Conservation (phyloP, 2,888 invertebrate genomes). For the Anthrax anthrax region DNA sequence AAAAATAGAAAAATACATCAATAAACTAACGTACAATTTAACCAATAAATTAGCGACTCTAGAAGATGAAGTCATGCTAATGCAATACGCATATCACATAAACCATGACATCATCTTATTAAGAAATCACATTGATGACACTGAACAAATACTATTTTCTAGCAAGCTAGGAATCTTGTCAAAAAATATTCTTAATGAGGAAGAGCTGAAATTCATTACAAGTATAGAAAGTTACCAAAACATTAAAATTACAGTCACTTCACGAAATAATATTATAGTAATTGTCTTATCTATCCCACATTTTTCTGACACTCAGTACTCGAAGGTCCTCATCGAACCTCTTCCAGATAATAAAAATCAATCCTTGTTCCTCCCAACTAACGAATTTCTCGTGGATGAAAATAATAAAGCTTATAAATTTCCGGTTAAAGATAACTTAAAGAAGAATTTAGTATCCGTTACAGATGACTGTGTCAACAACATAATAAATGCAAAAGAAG, state of each 20-base stretch:
- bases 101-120: background rate
- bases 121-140: conserved; percentile 4
- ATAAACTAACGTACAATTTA: too few species aligned
- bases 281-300: conserved; percentile 5
- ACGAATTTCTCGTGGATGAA: background rate
- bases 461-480: background rate
- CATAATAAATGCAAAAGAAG: background rate
- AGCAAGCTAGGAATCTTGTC: conserved; percentile 7
- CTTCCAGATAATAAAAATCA: background rate
- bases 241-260: conserved; percentile 5
- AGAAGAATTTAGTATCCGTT: too few species aligned
- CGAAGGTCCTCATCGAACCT: background rate
- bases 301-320: background rate
- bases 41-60: too few species aligned
- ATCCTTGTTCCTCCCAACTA: background rate
- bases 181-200: background rate
- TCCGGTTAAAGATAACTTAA: conserved; percentile 1
- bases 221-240: conserved; percentile 6
- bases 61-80: too few species aligned
- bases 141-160: conserved; percentile 6
- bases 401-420: background rate
- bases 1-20: conserved; percentile 10
- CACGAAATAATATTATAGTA: conserved; percentile 3
- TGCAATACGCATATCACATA: conserved; percentile 1
- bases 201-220: conserved; percentile 5